A percentile compares a stretch with the other conserved stretches of the same genome.
Evolutionary conservation across 2,888 invertebrate genomes (phyloP).

Genomic region (Zele albiditarsus): DNA sequence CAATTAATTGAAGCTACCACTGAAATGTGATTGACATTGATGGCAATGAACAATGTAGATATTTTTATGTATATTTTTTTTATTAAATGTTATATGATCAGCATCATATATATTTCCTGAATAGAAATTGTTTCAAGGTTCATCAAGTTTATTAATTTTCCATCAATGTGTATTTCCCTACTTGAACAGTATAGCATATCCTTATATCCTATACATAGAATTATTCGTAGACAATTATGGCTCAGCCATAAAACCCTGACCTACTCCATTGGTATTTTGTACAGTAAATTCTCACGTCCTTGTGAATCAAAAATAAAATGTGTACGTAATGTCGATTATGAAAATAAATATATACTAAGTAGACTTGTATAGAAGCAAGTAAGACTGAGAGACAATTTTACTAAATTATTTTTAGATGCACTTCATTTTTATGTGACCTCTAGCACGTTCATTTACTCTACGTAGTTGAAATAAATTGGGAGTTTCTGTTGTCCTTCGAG

Average conservation of each 20-base stretch:
- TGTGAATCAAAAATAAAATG: conserved; percentile 46
- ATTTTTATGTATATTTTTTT: no score
- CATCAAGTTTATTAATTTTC: no score
- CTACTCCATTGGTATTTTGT: conserved; percentile 52
- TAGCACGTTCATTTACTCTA: not conserved
- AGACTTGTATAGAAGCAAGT: not conserved
- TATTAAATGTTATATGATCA: no score
- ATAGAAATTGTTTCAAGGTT: no score
- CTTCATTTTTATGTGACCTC: conserved; percentile 6
- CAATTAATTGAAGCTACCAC: no score
- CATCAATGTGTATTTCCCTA: no score
- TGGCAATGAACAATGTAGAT: no score
- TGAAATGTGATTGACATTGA: no score
- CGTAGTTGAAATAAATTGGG: not conserved
- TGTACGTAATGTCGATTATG: conserved; percentile 25
- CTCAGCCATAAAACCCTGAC: conserved; percentile 49
- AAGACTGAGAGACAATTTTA: not conserved
- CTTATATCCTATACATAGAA: not conserved
- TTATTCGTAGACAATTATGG: conserved; percentile 18
- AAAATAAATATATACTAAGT: not conserved
- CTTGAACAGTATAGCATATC: no score
- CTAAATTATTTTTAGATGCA: conserved; percentile 19
- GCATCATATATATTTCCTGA: no score
- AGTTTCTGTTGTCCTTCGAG: conserved; percentile 12
- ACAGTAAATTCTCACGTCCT: conserved; percentile 53